Conservation (phyloP, 2,888 invertebrate genomes). For the Euzetes globulus region DNA sequence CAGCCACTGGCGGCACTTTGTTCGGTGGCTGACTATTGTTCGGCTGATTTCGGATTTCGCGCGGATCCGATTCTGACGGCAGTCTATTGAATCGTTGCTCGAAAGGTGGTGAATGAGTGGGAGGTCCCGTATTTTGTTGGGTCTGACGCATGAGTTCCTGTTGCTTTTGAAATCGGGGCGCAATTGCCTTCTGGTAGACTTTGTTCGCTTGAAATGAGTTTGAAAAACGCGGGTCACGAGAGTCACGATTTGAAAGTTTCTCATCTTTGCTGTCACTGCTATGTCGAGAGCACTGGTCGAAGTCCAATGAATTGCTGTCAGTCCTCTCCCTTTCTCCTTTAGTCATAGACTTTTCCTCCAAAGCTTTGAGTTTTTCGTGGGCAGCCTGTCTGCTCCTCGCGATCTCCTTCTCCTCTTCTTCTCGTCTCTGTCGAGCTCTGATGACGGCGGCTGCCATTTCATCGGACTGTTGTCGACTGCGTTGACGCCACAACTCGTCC, state of each 20-base stretch:
- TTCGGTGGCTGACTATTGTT: constrained; percentile 2
- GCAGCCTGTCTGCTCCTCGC: constrained; percentile 54
- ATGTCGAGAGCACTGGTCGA: constrained; percentile 41
- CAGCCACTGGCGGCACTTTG: constrained; percentile 5
- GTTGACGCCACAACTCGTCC: constrained; percentile 63
- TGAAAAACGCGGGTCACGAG: constrained; percentile 28
- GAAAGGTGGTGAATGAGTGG: neutral
- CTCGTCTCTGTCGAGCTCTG: constrained; percentile 72
- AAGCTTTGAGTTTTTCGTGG: constrained; percentile 60
- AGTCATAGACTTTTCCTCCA: constrained; percentile 57
- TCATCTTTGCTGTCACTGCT: constrained; percentile 48
- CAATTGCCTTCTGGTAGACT: constrained; percentile 71
- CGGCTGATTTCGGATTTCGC: neutral
- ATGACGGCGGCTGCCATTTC: constrained; percentile 71
- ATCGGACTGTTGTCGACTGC: constrained; percentile 60
- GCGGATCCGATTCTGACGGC: neutral
- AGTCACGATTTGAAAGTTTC: constrained; percentile 36
- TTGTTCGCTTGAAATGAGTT: constrained; percentile 46
- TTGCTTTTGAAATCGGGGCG: constrained; percentile 74
- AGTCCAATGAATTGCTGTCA: neutral
- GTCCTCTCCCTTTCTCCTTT: constrained; percentile 42
- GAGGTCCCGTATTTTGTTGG: constrained; percentile 39
- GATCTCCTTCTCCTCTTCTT: constrained; percentile 72
- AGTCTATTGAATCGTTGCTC: constrained; percentile 1
- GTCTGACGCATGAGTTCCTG: constrained; percentile 48